Evolutionary conservation across 2,797 vertebrate species (phyloP).

Genomic region (Pangasius krempfi): DNA sequence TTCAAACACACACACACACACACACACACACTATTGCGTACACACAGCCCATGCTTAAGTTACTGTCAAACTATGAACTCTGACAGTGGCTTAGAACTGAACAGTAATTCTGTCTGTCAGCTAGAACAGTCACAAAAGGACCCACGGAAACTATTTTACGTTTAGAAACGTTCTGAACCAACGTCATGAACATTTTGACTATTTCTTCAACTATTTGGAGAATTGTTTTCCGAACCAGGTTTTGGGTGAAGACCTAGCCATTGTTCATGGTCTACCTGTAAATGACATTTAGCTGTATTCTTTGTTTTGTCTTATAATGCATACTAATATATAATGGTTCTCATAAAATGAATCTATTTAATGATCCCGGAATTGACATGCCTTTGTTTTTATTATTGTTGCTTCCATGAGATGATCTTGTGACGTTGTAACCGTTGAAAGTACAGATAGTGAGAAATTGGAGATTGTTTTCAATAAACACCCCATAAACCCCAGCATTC

Average conservation of each 20-base stretch:
- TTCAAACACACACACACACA: slow-evolving; percentile 9
- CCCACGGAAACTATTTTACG: slow-evolving; percentile 11
- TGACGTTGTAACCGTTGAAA: slow-evolving; percentile 57
- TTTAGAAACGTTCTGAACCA: slow-evolving; percentile 40
- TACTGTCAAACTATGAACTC: slow-evolving; percentile 30
- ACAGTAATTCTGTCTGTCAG: slow-evolving; percentile 23
- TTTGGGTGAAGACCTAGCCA: slow-evolving; percentile 61
- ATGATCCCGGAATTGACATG: slow-evolving; percentile 89
- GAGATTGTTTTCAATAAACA: slow-evolving; percentile 49
- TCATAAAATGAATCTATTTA: slow-evolving; percentile 99
- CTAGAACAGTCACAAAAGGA: slow-evolving; percentile 28
- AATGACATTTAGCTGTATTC: slow-evolving; percentile 90
- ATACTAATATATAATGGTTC: slow-evolving; percentile 99
- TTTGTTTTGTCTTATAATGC: slow-evolving; percentile 89
- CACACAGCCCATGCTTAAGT: slow-evolving; percentile 41
- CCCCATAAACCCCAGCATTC: slow-evolving; percentile 26
- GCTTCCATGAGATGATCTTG: slow-evolving; percentile 75
- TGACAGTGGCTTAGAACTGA: slow-evolving; percentile 27
- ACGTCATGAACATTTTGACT: slow-evolving; percentile 54
- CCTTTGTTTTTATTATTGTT: slow-evolving; percentile 68
- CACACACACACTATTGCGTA: slow-evolving; percentile 28
- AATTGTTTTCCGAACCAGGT: slow-evolving; percentile 59
- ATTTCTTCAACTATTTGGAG: slow-evolving; percentile 60
- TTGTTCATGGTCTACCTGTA: slow-evolving; percentile 82
- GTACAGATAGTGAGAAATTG: slow-evolving; percentile 36